Conservation (phyloP, 2,888 invertebrate genomes). For the Scrobipalpa costella region DNA sequence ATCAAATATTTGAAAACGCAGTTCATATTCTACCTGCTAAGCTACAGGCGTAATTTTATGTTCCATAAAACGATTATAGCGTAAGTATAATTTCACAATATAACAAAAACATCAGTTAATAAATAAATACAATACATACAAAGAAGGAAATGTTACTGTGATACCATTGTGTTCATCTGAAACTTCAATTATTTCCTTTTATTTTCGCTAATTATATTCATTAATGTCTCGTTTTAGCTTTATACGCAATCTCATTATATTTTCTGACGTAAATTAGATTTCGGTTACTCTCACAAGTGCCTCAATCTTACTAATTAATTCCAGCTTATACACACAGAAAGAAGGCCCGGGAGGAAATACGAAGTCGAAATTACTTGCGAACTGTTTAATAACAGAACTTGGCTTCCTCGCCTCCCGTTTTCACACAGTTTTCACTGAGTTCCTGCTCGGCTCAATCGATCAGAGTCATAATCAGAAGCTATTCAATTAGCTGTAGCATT, state of each 20-base stretch:
- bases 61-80: no score
- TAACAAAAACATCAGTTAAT: no score
- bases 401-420: conserved; percentile 10
- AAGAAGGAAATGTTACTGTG: no score
- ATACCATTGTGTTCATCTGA: no score
- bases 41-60: no score
- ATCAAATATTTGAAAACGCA: no score
- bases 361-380: conserved; percentile 19
- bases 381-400: conserved; percentile 21
- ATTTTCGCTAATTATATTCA: background rate
- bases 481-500: conserved; percentile 32
- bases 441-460: conserved; percentile 32
- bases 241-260: background rate
- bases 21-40: no score
- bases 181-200: no score
- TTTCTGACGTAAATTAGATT: conserved; percentile 3
- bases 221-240: background rate
- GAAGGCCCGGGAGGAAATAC: background rate
- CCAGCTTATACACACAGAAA: conserved; percentile 2
- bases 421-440: conserved; percentile 12
- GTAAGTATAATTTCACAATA: no score
- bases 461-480: conserved; percentile 39
- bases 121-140: no score
- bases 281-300: conserved; percentile 3
- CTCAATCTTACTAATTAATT: background rate